Evolutionary conservation across 2,888 invertebrate species (phyloP).

Genomic region (Steromphala cineraria): DNA sequence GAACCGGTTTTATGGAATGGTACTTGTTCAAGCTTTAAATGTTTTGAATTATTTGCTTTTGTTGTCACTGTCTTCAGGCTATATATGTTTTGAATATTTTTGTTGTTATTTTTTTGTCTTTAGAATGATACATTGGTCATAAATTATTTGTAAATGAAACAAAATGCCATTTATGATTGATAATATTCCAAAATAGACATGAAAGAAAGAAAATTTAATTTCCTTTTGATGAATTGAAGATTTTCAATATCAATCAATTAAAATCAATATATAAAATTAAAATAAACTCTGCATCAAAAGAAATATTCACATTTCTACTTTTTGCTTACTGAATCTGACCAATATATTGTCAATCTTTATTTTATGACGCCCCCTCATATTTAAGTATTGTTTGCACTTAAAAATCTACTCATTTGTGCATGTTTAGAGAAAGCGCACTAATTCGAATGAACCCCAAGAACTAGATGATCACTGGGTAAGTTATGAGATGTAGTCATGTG

Average conservation of each 20-base stretch:
- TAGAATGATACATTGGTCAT: not conserved
- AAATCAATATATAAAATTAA: too few species aligned
- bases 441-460: conserved; percentile 28
- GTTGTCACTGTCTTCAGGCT: not conserved
- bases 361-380: not conserved
- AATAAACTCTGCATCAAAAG: too few species aligned
- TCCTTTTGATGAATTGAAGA: not conserved
- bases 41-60: not conserved
- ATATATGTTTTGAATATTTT: not conserved
- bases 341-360: not conserved
- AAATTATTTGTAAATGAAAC: not conserved
- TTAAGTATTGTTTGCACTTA: too few species aligned
- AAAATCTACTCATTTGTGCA: conserved; percentile 15
- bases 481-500: not conserved
- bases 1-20: conserved; percentile 18
- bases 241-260: too few species aligned
- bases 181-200: too few species aligned
- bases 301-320: too few species aligned
- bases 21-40: not conserved
- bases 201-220: not conserved
- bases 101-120: not conserved
- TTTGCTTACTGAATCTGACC: not conserved
- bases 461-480: conserved; percentile 33
- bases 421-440: conserved; percentile 35
- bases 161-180: too few species aligned